phyloP scores from a whole-genome alignment of 2,888 invertebrate genomes.

The Priocnemis perturbator region DNA sequence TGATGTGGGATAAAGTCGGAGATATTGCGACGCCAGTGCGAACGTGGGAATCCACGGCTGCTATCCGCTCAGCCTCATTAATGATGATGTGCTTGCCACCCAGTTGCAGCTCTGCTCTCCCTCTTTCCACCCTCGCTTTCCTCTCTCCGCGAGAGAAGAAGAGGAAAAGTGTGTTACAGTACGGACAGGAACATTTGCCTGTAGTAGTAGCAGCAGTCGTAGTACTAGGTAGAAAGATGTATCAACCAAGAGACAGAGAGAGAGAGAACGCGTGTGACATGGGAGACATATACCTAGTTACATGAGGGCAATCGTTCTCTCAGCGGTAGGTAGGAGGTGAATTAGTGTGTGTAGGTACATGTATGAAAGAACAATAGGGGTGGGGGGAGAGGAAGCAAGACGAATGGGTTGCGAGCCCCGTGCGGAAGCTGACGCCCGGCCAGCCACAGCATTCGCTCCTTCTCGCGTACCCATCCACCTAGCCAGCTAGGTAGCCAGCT shows the following conservation, averaged over 20 bases:
- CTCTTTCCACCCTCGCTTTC: conserved; percentile 27
- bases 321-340: no score
- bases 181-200: conserved; percentile 38
- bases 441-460: conserved; percentile 46
- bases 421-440: conserved; percentile 56
- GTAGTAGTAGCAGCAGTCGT: conserved; percentile 44
- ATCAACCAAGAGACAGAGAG: background rate
- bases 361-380: no score
- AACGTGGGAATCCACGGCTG: conserved; percentile 71
- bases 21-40: conserved; percentile 68
- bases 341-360: no score
- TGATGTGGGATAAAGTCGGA: conserved; percentile 59
- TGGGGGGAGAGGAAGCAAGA: no score
- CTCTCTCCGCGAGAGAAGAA: conserved; percentile 19
- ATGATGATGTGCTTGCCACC: conserved; percentile 87
- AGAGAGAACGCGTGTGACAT: background rate
- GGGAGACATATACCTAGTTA: background rate
- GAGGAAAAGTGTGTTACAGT: conserved; percentile 13
- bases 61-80: conserved; percentile 81
- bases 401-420: conserved; percentile 6
- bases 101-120: conserved; percentile 75
- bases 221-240: conserved; percentile 37
- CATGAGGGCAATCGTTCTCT: no score
- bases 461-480: background rate
- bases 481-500: background rate